phyloP scores from a whole-genome alignment of 2,797 vertebrate genomes.

The Periparus ater region DNA sequence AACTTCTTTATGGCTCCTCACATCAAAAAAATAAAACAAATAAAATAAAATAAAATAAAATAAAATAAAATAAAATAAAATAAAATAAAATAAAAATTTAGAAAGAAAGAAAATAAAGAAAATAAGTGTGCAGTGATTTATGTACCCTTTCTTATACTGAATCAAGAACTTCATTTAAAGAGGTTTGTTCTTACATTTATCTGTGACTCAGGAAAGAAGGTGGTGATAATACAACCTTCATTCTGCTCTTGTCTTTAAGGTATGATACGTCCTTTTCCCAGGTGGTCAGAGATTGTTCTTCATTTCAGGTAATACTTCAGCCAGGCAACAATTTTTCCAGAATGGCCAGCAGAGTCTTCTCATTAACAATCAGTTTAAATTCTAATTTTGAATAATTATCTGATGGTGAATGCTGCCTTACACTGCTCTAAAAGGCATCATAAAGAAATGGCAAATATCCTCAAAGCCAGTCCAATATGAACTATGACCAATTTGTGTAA shows the following conservation, averaged over 20 bases:
- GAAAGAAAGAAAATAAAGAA: not conserved
- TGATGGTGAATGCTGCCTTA: not conserved
- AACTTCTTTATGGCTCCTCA: not conserved
- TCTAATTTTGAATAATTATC: not conserved
- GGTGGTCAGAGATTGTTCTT: not conserved
- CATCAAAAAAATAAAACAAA: not conserved
- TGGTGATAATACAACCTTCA: not conserved
- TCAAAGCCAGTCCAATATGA: not conserved
- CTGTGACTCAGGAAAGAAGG: not conserved
- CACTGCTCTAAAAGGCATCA: not conserved
- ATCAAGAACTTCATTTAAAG: not conserved
- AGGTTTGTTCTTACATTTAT: not conserved
- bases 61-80: not conserved
- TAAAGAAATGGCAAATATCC: not conserved
- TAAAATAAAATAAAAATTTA: not conserved
- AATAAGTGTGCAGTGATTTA: fast-evolving
- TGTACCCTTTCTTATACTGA: not conserved
- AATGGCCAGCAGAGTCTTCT: not conserved
- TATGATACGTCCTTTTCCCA: not conserved
- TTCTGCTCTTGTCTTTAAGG: not conserved
- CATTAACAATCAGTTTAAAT: not conserved
- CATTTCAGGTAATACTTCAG: not conserved
- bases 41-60: not conserved
- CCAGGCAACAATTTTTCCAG: not conserved
- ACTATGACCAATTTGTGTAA: not conserved